phyloP scores from a whole-genome alignment of 2,113 vertebrate genomes.

The Pterocles orientalis region DNA sequence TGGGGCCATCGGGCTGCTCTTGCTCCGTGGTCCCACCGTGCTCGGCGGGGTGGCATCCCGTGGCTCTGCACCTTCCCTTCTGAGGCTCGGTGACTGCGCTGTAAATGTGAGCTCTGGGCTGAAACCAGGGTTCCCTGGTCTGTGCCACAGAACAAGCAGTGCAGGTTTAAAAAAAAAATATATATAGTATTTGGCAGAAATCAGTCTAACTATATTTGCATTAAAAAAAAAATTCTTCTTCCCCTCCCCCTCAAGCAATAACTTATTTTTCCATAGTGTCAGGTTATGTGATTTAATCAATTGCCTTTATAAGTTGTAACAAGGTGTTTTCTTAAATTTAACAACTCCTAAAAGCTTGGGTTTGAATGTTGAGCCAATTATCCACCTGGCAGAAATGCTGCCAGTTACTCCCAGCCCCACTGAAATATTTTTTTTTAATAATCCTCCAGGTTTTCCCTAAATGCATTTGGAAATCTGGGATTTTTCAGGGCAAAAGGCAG shows the following conservation, averaged over 20 bases:
- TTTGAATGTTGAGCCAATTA: background rate
- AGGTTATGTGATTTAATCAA: background rate
- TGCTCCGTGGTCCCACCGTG: accelerated
- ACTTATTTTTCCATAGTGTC: background rate
- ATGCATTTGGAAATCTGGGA: background rate
- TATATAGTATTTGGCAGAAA: background rate
- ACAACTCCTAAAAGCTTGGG: background rate
- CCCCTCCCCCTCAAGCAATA: background rate
- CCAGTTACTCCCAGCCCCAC: background rate
- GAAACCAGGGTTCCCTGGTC: background rate
- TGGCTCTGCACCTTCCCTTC: background rate
- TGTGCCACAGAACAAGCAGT: background rate
- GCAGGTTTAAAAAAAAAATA: background rate
- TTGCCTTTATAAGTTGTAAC: background rate
- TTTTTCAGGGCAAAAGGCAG: background rate
- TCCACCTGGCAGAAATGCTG: background rate
- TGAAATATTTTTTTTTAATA: background rate
- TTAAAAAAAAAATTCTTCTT: background rate
- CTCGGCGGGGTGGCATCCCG: accelerated
- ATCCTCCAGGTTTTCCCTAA: background rate
- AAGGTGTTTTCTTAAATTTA: background rate
- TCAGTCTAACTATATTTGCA: background rate
- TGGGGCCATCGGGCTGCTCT: accelerated
- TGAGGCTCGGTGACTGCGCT: background rate
- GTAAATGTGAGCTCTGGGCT: background rate